Percentiles rank a stretch among this genome's conserved stretches.
phyloP scores from a whole-genome alignment of 2,113 vertebrate species.

The Leptobrachium ailaonicum region DNA sequence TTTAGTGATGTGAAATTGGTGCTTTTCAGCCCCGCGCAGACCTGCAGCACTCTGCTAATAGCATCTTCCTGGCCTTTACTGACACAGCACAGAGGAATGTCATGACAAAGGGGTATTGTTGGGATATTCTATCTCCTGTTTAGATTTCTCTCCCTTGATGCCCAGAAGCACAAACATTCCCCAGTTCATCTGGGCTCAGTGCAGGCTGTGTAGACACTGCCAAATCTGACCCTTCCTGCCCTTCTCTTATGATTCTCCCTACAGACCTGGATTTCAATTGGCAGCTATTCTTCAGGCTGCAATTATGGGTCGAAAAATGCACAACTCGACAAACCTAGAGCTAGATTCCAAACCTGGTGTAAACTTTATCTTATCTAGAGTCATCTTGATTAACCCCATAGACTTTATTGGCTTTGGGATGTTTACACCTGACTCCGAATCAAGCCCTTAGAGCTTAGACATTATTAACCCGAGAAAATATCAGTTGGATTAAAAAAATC shows the following conservation, averaged over 20 bases:
- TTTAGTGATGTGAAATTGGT: constrained; percentile 45
- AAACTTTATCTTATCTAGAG: too few species aligned
- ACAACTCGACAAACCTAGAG: too few species aligned
- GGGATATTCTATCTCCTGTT: constrained; percentile 45
- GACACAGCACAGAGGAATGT: constrained; percentile 48
- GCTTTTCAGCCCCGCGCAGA: constrained; percentile 28
- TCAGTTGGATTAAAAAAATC: too few species aligned
- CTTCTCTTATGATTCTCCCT: constrained; percentile 2
- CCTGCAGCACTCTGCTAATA: constrained; percentile 39
- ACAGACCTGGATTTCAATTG: neutral
- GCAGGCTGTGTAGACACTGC: constrained; percentile 36
- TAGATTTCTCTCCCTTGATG: constrained; percentile 44
- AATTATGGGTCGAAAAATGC: neutral
- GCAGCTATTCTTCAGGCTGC: neutral
- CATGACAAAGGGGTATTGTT: constrained; percentile 49
- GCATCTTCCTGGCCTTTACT: constrained; percentile 49
- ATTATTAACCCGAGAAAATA: too few species aligned
- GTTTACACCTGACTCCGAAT: too few species aligned
- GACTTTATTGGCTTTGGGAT: too few species aligned
- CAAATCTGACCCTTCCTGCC: neutral
- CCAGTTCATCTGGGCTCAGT: constrained; percentile 43
- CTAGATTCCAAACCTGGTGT: too few species aligned
- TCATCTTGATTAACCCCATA: too few species aligned
- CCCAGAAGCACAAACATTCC: constrained; percentile 46
- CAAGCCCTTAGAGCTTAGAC: too few species aligned